Evolutionary conservation across 2,888 invertebrate genomes (phyloP), one percentile per base, ranked within the genome.

Genomic region (Formica aserva): DNA sequence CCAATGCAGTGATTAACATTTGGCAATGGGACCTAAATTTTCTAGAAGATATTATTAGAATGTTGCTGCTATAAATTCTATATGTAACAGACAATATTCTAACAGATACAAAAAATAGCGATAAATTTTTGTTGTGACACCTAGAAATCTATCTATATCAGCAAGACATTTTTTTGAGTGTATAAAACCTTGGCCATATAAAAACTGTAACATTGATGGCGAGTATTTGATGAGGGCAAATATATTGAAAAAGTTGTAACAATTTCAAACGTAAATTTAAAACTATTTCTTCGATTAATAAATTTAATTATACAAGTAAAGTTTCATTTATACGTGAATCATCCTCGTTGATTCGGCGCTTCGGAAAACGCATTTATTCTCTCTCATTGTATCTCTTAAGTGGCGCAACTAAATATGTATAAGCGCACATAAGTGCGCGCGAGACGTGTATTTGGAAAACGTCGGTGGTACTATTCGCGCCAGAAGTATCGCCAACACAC

Each of bases 361-460:
- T 82, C 63, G 66, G 75, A 65, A 52, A 78, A 75, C 66, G 66
- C 8, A 52, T 71, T 55, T 71, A 63, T 60, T 65, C 85, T 82
- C 75, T 82, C 57, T 83, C 85, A 69, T 86, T 87, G 81, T 80
- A 57, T 71, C 57, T 83, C 76, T 65, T 87, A 86, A 89, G 82
- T 85, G 78, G 82, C 84, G 87, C 82, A 78, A 75, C 66, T 48
- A 80, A 86, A 78, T 84, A 85, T 78, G 69, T 67, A 71, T 81
- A 74, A 84, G 84, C 62, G 48, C 52, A 55, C 18, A 38, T 62
- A 62, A 65, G 66, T 67, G 62, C 15, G 48, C 48, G 29, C 77
- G 57, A 77, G 38, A 67, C 32, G 52, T 82, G 60, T 48, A 62
- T 77, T 67, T 76, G 65, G 57, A 65, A 32, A 76, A 32, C 41